Percentiles rank a stretch among this genome's conserved stretches.
These are phyloP conservation scores for Drosophila baimaii DNA, from an alignment of 1,140 invertebrate genomes.

Conservation along the genomic window DNA sequence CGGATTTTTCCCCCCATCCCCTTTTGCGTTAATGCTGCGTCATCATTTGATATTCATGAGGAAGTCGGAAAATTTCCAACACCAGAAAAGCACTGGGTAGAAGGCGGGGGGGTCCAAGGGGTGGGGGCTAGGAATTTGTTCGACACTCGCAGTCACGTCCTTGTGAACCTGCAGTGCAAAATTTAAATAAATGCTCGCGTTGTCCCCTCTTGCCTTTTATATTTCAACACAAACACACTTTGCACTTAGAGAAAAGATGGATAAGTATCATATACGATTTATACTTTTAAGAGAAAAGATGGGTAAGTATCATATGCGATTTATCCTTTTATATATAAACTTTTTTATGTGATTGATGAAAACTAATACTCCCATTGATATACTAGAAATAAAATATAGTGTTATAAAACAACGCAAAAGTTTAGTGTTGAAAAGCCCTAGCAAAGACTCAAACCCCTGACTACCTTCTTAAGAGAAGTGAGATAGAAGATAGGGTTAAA, in stretches of 20 bases:
- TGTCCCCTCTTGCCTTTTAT: slow-evolving; percentile 35
- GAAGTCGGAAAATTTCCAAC: slow-evolving; percentile 34
- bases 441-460: no score
- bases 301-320: not conserved
- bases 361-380: no score
- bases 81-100: not conserved
- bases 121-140: slow-evolving; percentile 32
- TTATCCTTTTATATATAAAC: not conserved
- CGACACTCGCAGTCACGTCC: slow-evolving; percentile 60
- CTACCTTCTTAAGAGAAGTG: no score
- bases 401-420: no score
- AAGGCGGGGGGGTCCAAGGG: not conserved
- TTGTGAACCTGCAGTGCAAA: slow-evolving; percentile 58
- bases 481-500: not conserved
- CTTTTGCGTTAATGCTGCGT: slow-evolving; percentile 37
- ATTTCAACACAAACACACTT: slow-evolving; percentile 22
- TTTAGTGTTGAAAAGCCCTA: no score
- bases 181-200: slow-evolving; percentile 71
- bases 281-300: not conserved
- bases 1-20: not conserved
- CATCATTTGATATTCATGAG: slow-evolving; percentile 77
- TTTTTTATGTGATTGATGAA: not conserved
- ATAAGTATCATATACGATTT: not conserved
- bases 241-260: not conserved
- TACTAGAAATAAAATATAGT: no score